These are phyloP conservation scores for Pseudoips prasinana DNA, from an alignment of 2,888 invertebrate genomes.

Conservation along the genomic window DNA sequence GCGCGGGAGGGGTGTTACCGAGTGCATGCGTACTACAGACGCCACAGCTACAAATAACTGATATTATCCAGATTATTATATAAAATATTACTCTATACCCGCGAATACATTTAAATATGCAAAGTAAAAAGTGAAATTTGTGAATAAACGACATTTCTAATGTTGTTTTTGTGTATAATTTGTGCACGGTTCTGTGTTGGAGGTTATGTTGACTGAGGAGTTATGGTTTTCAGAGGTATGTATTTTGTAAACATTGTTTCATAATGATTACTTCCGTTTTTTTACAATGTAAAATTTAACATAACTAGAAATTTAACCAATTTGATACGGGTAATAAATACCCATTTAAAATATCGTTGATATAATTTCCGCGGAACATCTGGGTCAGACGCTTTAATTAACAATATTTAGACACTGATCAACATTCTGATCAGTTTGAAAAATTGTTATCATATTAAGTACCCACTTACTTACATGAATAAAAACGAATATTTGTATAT, in stretches of 20 bases:
- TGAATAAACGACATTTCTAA: neutral
- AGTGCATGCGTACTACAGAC: slow-evolving; percentile 29
- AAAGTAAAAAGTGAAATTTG: slow-evolving; percentile 21
- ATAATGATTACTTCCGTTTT: slow-evolving; percentile 10
- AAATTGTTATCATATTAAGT: too few species aligned
- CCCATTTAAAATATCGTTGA: too few species aligned
- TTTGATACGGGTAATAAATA: neutral
- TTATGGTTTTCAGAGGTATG: slow-evolving; percentile 51
- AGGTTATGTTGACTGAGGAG: slow-evolving; percentile 73
- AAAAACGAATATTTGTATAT: too few species aligned
- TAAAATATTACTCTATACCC: slow-evolving; percentile 14
- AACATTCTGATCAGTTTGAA: too few species aligned
- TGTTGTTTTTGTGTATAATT: slow-evolving; percentile 10
- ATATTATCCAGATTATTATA: slow-evolving; percentile 10
- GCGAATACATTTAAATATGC: slow-evolving; percentile 23
- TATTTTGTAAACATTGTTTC: slow-evolving; percentile 27
- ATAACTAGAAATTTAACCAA: slow-evolving; percentile 15
- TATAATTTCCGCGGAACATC: too few species aligned
- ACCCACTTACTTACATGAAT: too few species aligned
- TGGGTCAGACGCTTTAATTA: too few species aligned
- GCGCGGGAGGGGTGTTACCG: slow-evolving; percentile 16
- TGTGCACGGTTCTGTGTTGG: slow-evolving; percentile 26
- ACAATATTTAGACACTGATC: too few species aligned
- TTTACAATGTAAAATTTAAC: slow-evolving; percentile 5
- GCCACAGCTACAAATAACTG: slow-evolving; percentile 11